Conservation (phyloP, 2,113 vertebrate genomes). For the Hyperoodon ampullatus region DNA sequence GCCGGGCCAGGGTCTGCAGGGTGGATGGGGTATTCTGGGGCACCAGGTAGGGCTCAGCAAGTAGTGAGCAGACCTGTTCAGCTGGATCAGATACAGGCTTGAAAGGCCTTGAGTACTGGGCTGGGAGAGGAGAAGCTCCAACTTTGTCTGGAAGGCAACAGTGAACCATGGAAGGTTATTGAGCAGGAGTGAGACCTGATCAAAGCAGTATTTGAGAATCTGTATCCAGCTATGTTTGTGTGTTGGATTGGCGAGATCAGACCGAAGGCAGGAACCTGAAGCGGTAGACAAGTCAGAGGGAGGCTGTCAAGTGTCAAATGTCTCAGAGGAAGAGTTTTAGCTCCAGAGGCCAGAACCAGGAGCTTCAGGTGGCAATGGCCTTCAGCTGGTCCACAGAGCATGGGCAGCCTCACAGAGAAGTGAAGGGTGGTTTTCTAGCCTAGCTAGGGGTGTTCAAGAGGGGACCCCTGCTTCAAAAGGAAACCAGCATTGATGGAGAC, state of each 20-base stretch:
- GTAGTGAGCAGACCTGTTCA: background rate
- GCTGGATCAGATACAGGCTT: constrained; percentile 21
- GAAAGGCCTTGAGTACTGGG: background rate
- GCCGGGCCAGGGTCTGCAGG: background rate
- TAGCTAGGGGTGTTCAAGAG: no score
- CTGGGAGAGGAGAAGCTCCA: background rate
- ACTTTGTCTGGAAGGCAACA: background rate
- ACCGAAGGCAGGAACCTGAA: background rate
- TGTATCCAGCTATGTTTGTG: no score
- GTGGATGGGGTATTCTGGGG: background rate
- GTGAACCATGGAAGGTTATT: background rate
- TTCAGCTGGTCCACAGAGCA: background rate
- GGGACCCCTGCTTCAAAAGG: background rate
- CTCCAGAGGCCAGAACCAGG: background rate
- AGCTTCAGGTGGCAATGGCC: background rate
- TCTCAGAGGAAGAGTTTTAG: background rate
- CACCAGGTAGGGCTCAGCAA: background rate
- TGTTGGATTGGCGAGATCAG: background rate
- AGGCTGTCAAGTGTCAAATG: background rate
- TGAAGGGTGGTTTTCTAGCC: background rate
- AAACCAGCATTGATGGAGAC: background rate
- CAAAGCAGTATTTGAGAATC: background rate
- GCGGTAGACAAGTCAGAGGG: background rate
- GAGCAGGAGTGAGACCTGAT: background rate
- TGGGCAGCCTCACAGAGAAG: background rate